Conservation (phyloP, 1,140 invertebrate species). For the Lepidurus arcticus region DNA sequence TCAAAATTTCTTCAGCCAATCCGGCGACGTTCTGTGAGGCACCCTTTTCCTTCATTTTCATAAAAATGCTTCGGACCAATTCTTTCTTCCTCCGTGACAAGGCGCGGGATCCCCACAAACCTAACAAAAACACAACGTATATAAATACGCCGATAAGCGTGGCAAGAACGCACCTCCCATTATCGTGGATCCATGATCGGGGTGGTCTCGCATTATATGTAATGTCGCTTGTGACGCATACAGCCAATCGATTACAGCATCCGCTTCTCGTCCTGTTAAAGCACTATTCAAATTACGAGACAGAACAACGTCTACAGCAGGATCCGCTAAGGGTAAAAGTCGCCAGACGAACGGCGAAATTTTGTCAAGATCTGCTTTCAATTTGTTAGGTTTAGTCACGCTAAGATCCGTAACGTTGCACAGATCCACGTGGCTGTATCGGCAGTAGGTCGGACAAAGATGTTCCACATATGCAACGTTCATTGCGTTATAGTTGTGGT, state of each 20-base stretch:
- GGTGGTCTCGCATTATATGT: slow-evolving; percentile 37
- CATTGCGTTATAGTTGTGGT: slow-evolving; percentile 25
- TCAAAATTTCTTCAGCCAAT: background rate
- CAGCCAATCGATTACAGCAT: slow-evolving; percentile 37
- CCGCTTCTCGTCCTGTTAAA: slow-evolving; percentile 33
- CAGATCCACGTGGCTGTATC: slow-evolving; percentile 17
- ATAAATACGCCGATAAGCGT: background rate
- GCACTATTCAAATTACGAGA: slow-evolving; percentile 35
- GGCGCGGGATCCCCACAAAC: background rate
- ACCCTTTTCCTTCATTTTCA: background rate
- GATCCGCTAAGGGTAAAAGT: slow-evolving; percentile 31
- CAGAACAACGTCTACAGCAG: slow-evolving; percentile 32
- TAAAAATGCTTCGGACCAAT: background rate
- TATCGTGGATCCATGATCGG: slow-evolving; percentile 27
- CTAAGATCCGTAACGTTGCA: slow-evolving; percentile 23
- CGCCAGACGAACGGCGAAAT: background rate
- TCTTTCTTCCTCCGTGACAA: background rate
- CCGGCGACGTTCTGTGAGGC: background rate
- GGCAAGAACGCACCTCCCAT: slow-evolving; percentile 24
- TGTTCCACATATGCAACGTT: background rate
- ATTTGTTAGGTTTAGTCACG: background rate
- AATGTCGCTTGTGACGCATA: slow-evolving; percentile 31
- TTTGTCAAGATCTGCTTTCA: background rate
- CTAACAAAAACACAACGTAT: background rate
- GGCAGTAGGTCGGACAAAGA: slow-evolving; percentile 23